Conservation (phyloP, 1,140 invertebrate genomes). For the Nymphalis io region DNA sequence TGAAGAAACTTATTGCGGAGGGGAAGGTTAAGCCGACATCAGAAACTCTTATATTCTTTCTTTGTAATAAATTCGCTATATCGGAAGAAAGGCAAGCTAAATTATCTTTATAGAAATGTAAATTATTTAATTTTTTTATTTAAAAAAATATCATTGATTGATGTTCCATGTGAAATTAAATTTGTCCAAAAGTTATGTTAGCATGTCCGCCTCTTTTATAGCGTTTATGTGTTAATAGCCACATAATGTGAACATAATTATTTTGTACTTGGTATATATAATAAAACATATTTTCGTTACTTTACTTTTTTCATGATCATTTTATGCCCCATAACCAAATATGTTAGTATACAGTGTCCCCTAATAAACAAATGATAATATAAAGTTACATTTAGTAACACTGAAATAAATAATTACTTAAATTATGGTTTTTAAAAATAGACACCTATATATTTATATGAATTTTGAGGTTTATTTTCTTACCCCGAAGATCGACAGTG, state of each 20-base stretch:
- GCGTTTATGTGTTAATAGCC: neutral
- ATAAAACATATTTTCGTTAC: slow-evolving; percentile 21
- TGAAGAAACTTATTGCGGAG: slow-evolving; percentile 67
- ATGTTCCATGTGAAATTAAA: neutral
- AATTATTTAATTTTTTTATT: neutral
- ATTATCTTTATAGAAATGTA: slow-evolving; percentile 27
- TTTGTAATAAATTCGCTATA: slow-evolving; percentile 79
- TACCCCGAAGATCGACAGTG: slow-evolving; percentile 21
- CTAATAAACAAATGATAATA: slow-evolving; percentile 17
- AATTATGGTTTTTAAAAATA: slow-evolving; percentile 25
- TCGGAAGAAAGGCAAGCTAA: slow-evolving; percentile 67
- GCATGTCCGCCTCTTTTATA: slow-evolving; percentile 5
- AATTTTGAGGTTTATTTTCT: slow-evolving; percentile 19
- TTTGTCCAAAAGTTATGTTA: neutral
- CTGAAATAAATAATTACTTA: slow-evolving; percentile 10
- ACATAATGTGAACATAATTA: neutral
- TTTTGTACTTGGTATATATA: slow-evolving; percentile 27
- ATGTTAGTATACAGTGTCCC: slow-evolving; percentile 11
- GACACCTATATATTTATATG: slow-evolving; percentile 14
- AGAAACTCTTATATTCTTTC: slow-evolving; percentile 78
- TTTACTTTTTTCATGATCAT: slow-evolving; percentile 10
- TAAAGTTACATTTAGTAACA: slow-evolving; percentile 18
- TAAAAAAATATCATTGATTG: neutral
- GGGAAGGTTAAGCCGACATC: slow-evolving; percentile 74
- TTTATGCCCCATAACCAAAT: slow-evolving; percentile 14